These are phyloP conservation scores for Drosophila meridionalis DNA, from an alignment of 2,888 invertebrate species.

Conservation along the genomic window DNA sequence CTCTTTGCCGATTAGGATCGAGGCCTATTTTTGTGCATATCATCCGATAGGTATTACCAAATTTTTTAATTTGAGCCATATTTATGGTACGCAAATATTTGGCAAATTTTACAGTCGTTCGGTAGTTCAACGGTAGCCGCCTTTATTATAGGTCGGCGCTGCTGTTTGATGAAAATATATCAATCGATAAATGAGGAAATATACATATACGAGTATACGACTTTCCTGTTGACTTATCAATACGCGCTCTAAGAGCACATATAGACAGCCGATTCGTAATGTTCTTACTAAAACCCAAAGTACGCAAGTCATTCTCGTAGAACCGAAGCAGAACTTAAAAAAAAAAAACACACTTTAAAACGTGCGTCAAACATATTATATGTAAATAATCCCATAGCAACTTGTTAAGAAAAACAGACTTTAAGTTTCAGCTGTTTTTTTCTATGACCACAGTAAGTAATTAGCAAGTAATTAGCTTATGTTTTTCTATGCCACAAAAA, in stretches of 20 bases:
- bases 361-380: not conserved
- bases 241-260: not conserved
- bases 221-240: not conserved
- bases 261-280: not conserved
- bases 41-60: slow-evolving; percentile 5
- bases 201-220: not conserved
- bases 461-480: slow-evolving; percentile 29
- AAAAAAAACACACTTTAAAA: not conserved
- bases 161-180: slow-evolving; percentile 6
- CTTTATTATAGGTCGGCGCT: slow-evolving; percentile 5
- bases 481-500: not conserved
- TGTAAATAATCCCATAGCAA: not conserved
- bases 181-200: not conserved
- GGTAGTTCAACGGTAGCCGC: slow-evolving; percentile 10
- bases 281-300: not conserved
- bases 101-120: not conserved
- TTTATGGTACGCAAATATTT: slow-evolving; percentile 11
- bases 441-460: slow-evolving; percentile 17
- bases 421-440: not conserved
- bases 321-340: not conserved
- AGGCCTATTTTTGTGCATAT: slow-evolving; percentile 8
- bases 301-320: not conserved
- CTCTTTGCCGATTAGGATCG: slow-evolving; percentile 17
- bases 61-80: not conserved
- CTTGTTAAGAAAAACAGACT: not conserved